Evolutionary conservation across 1,140 invertebrate genomes (phyloP).

Genomic region (Plectrocnemia conspersa): DNA sequence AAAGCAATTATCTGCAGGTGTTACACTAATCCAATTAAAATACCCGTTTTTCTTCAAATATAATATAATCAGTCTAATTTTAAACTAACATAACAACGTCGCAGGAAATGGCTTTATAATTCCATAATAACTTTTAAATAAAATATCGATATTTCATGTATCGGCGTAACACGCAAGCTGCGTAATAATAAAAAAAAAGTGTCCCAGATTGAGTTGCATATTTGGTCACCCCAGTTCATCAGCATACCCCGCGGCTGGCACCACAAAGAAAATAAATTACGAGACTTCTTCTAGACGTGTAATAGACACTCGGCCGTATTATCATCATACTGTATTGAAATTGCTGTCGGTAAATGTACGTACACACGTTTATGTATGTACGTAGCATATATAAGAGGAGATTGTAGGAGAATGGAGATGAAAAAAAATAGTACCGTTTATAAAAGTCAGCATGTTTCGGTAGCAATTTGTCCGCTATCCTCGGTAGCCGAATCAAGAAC

Average conservation of each 20-base stretch:
- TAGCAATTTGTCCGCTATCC: conserved; percentile 22
- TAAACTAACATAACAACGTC: too few relatives aligned
- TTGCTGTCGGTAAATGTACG: too few relatives aligned
- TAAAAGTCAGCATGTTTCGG: conserved; percentile 16
- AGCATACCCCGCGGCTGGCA: conserved; percentile 14
- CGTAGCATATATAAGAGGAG: not conserved
- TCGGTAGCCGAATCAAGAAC: conserved; percentile 21
- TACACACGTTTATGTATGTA: not conserved
- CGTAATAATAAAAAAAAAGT: not conserved
- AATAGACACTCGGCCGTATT: conserved; percentile 14
- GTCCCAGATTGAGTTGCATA: not conserved
- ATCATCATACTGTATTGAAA: conserved; percentile 11
- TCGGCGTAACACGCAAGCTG: too few relatives aligned
- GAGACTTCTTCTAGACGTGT: conserved; percentile 21
- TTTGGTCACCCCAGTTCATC: conserved; percentile 13
- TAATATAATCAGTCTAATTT: too few relatives aligned
- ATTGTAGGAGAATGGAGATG: too few relatives aligned
- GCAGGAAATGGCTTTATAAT: too few relatives aligned
- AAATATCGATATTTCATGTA: too few relatives aligned
- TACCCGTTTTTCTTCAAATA: too few relatives aligned
- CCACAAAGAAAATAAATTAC: conserved; percentile 27
- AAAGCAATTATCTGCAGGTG: too few relatives aligned
- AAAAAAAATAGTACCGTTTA: too few relatives aligned
- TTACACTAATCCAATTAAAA: too few relatives aligned
- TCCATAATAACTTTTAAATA: too few relatives aligned